Base-by-base conservation (phyloP, 1,140 invertebrate genomes). In the Tetranychus cinnabarinus region DNA sequence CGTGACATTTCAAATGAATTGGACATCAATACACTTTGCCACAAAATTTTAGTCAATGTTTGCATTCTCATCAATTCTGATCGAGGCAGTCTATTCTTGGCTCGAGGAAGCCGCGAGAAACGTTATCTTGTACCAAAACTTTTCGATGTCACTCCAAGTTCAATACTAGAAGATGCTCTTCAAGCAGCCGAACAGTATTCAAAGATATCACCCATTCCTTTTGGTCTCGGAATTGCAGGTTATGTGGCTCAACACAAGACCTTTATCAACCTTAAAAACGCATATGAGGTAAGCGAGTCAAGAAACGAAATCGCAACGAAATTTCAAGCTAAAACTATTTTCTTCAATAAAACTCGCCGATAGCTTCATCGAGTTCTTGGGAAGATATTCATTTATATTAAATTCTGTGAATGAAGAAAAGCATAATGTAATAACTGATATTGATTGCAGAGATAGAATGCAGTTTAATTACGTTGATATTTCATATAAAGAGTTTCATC, bases 41-140 rank as follows among this genome's bases (percentile, higher is more conserved):
- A 91, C 73, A 93, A 93, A 76, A 92, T 92, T 66, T 77, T 92
- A 35, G 85, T 87, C 23, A 93, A 92, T 73, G 87, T 92, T 2
- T 82, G 85, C 50, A 74, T 88, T 59, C 76, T 93, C 52, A 90
- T 86, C 3, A 78, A 84, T 63, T 87, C 87, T 1, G 88, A 92
- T 72, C 74, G 88, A 31, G 86, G 86, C 10, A 86, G 83, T 60
- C 73, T 92, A 60, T 92, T 92, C 72, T 74, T 93, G 58, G 85
- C 86, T 0, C 82, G 86, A 69, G 86, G 86, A 10, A 77, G 81
- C 0, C 72, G 79, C 1, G 79, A 81, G 54, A 77, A 82, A 66
- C 78, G 83, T 65, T 87, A 86, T 68, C 77, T 93, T 42, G 82
- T 88, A 46, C 86, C 88, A 7, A 91, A 92, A 73, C 77, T 92